Evolutionary conservation across 2,797 vertebrate genomes (phyloP).

Genomic region (Merluccius polli): DNA sequence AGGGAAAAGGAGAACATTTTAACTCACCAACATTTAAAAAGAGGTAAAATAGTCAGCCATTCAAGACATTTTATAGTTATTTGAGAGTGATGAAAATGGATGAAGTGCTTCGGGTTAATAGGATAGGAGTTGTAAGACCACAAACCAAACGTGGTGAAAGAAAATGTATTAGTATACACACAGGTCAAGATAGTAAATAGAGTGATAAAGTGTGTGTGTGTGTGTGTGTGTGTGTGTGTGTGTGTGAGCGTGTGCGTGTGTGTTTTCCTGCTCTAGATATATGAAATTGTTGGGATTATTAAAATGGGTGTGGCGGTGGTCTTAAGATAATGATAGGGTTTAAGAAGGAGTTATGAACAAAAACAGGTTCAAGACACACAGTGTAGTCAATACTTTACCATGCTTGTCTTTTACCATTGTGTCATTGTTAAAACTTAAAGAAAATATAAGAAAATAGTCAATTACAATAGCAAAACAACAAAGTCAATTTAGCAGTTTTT

Average conservation of each 20-base stretch:
- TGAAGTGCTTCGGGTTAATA: not conserved
- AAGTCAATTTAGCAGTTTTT: not conserved
- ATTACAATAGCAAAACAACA: not conserved
- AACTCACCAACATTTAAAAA: not conserved
- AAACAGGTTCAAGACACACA: slow-evolving; percentile 33
- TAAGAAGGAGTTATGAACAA: slow-evolving; percentile 11
- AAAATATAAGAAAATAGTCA: slow-evolving; percentile 42
- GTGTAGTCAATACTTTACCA: slow-evolving; percentile 68
- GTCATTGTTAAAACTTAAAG: slow-evolving; percentile 71
- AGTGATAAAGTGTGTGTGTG: not conserved
- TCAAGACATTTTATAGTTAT: not conserved
- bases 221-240: slow-evolving; percentile 14
- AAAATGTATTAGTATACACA: slow-evolving; percentile 15
- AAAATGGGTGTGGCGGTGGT: not conserved
- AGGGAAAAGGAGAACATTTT: not conserved
- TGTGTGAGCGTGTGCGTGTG: not conserved
- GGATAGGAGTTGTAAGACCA: slow-evolving; percentile 10
- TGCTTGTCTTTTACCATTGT: slow-evolving; percentile 51
- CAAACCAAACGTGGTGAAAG: slow-evolving; percentile 32
- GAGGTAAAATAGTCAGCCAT: not conserved
- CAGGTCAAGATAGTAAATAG: slow-evolving; percentile 5
- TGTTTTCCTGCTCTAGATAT: not conserved
- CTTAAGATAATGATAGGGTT: slow-evolving; percentile 21
- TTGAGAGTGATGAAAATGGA: not conserved
- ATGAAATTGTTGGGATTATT: not conserved